A percentile compares a stretch with the other conserved stretches of the same genome.
phyloP scores from a whole-genome alignment of 2,888 invertebrate genomes.

The Auanema sp. region DNA sequence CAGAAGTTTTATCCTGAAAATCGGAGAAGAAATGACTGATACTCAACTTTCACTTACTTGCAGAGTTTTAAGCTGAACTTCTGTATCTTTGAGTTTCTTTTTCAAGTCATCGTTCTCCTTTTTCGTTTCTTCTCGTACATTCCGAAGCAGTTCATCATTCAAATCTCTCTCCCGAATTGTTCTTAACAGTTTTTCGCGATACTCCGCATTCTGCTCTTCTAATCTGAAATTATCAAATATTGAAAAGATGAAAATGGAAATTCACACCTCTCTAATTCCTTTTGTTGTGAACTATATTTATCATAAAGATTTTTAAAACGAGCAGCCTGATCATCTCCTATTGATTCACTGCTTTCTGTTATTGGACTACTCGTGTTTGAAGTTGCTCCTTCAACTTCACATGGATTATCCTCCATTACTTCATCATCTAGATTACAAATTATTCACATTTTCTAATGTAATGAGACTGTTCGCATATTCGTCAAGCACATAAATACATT shows the following conservation, averaged over 20 bases:
- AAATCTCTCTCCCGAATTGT: constrained; percentile 45
- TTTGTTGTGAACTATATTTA: constrained; percentile 35
- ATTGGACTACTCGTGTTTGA: neutral
- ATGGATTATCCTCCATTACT: constrained; percentile 1
- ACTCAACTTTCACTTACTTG: constrained; percentile 9
- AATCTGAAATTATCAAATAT: constrained; percentile 30
- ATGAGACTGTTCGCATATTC: too few species aligned
- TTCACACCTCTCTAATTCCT: constrained; percentile 37
- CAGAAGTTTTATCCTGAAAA: constrained; percentile 38
- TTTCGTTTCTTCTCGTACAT: constrained; percentile 22
- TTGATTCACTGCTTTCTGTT: neutral
- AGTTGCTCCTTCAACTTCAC: neutral
- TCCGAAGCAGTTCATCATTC: constrained; percentile 37
- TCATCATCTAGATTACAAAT: too few species aligned
- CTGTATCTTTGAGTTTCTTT: constrained; percentile 36
- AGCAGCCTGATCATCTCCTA: neutral
- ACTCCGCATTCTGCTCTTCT: constrained; percentile 49
- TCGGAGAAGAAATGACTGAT: neutral
- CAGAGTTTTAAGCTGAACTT: constrained; percentile 44
- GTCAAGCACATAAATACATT: too few species aligned
- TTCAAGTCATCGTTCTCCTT: constrained; percentile 35
- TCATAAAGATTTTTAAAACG: constrained; percentile 63
- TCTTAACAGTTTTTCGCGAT: constrained; percentile 47
- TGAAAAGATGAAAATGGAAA: neutral
- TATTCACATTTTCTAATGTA: too few species aligned